A percentile compares a stretch with the other conserved stretches of the same genome.
Conservation (phyloP, 2,888 invertebrate genomes). For the Hyalella azteca region DNA sequence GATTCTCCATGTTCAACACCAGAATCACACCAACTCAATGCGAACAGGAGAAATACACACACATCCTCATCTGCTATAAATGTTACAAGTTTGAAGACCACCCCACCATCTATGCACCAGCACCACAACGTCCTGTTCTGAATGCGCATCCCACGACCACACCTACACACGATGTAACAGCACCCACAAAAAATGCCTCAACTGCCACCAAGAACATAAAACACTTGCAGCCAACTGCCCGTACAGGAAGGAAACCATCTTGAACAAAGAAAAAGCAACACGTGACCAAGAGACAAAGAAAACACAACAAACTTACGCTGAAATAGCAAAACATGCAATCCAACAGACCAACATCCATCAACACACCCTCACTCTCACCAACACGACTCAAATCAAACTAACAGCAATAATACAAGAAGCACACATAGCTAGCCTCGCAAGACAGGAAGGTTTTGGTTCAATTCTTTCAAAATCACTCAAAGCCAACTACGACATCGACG, state of each 20-base stretch:
- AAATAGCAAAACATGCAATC: background rate
- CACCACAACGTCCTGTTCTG: background rate
- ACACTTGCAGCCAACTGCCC: no score
- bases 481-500: background rate
- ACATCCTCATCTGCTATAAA: no score
- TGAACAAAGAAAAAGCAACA: no score
- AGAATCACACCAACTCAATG: no score
- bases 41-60: no score
- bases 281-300: no score
- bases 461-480: background rate
- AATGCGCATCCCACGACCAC: background rate
- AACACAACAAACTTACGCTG: no score
- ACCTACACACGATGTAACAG: background rate
- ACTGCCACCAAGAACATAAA: no score
- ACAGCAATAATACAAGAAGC: background rate
- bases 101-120: background rate
- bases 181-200: no score
- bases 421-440: background rate
- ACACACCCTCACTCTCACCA: background rate
- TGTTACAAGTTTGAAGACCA: no score
- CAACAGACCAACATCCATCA: background rate
- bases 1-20: no score
- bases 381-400: background rate
- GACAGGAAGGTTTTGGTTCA: background rate
- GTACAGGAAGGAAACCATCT: no score